These are phyloP conservation scores for Chionodraco myersi DNA, from an alignment of 2,113 vertebrate species.

Conservation along the genomic window DNA sequence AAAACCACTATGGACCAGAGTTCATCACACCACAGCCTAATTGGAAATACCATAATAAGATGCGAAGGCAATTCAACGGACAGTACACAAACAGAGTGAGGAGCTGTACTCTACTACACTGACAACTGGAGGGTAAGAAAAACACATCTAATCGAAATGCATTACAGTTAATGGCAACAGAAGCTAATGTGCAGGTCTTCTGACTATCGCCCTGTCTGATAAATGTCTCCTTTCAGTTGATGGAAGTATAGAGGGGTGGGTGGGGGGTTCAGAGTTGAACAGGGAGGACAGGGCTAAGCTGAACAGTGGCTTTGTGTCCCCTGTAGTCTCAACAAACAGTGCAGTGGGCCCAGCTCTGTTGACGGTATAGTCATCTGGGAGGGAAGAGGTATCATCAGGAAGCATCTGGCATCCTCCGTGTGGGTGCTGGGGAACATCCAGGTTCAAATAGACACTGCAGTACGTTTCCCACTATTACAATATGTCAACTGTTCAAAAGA, in stretches of 20 bases:
- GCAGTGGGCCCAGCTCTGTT: slow-evolving; percentile 10
- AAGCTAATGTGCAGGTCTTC: slow-evolving; percentile 70
- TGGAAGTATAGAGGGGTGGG: slow-evolving; percentile 13
- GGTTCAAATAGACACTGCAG: slow-evolving; percentile 27
- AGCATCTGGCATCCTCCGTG: slow-evolving; percentile 68
- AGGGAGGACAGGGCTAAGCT: slow-evolving; percentile 40
- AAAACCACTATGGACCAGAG: slow-evolving; percentile 21
- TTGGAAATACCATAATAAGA: slow-evolving; percentile 12
- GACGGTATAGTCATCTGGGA: slow-evolving; percentile 41
- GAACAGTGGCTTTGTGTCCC: slow-evolving; percentile 53
- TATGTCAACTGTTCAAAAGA: slow-evolving; percentile 5
- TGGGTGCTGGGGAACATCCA: slow-evolving; percentile 35
- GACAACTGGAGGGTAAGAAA: slow-evolving; percentile 55
- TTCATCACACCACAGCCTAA: slow-evolving; percentile 2
- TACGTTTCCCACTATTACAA: neutral
- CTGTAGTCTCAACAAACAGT: slow-evolving; percentile 67
- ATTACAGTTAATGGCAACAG: slow-evolving; percentile 75
- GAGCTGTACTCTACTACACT: slow-evolving; percentile 42
- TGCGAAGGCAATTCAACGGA: slow-evolving; percentile 12
- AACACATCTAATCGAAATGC: slow-evolving; percentile 74
- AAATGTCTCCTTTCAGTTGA: slow-evolving; percentile 76
- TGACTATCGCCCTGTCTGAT: slow-evolving; percentile 73
- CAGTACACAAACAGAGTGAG: slow-evolving; percentile 27
- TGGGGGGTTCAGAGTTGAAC: slow-evolving; percentile 10
- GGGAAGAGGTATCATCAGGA: slow-evolving; percentile 61